Percentiles rank a stretch among this genome's conserved stretches.
Conservation (phyloP, 2,888 invertebrate species). For the Lasioglossum oenotherae region DNA sequence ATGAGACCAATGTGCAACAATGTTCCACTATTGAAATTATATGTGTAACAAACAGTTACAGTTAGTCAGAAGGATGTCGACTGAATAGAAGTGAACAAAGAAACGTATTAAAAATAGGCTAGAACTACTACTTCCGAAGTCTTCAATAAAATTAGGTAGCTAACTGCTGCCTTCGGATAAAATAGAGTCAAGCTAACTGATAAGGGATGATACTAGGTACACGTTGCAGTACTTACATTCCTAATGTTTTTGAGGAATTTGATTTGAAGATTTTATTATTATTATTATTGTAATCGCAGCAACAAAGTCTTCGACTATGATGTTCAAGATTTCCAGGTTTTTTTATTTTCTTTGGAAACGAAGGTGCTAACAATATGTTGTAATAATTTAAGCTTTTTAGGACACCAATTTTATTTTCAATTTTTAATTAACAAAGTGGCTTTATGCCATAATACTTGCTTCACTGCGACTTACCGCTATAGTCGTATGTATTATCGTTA, state of each 20-base stretch:
- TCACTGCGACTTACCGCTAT: too few relatives aligned
- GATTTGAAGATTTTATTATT: background rate
- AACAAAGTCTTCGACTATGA: background rate
- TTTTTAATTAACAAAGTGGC: background rate
- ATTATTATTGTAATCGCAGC: background rate
- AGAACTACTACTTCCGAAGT: background rate
- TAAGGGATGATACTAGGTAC: background rate
- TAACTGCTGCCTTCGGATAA: background rate
- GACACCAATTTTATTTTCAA: background rate
- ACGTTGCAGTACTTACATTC: too few relatives aligned
- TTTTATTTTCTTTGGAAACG: background rate
- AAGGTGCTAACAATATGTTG: background rate
- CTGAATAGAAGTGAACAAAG: background rate
- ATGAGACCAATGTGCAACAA: background rate
- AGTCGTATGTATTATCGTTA: background rate
- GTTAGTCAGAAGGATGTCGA: background rate
- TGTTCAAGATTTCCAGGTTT: background rate
- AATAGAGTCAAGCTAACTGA: background rate
- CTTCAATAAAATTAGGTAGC: background rate
- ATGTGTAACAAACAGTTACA: background rate
- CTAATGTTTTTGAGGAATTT: background rate
- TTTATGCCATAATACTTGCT: too few relatives aligned
- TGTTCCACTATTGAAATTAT: background rate
- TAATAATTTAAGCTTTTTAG: background rate
- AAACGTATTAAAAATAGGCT: background rate